These are phyloP conservation scores for Vanessa cardui DNA, from an alignment of 2,888 invertebrate genomes.

Conservation along the genomic window DNA sequence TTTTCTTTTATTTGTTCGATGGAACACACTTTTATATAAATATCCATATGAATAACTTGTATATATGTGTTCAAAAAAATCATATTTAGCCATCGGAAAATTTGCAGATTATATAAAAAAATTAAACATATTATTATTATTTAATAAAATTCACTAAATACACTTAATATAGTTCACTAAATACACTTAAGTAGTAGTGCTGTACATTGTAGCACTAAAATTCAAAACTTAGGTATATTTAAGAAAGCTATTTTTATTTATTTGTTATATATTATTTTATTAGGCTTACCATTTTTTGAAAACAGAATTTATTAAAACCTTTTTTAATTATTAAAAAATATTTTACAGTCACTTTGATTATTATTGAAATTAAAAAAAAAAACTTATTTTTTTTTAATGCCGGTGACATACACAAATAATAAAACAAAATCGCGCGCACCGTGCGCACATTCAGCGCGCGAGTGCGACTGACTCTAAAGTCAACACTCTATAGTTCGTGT, in stretches of 20 bases:
- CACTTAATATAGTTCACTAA: too few species aligned
- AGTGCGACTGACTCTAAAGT: conserved; percentile 29
- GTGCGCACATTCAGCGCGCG: conserved; percentile 34
- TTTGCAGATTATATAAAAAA: too few species aligned
- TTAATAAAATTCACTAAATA: too few species aligned
- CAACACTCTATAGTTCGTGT: conserved; percentile 11
- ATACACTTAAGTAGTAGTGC: too few species aligned
- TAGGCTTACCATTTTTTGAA: conserved; percentile 5
- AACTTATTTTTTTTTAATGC: background rate
- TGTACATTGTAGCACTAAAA: too few species aligned
- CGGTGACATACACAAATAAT: background rate
- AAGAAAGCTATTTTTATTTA: background rate
- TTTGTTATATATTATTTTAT: background rate
- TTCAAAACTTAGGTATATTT: too few species aligned
- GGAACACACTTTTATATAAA: too few species aligned
- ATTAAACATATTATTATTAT: too few species aligned
- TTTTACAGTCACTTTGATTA: background rate
- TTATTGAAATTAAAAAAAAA: background rate
- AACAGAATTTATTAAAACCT: background rate
- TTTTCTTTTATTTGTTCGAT: background rate
- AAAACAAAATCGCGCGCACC: conserved; percentile 23
- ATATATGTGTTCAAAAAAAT: too few species aligned
- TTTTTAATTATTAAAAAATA: background rate
- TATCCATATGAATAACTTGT: too few species aligned
- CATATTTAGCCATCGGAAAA: too few species aligned